Conservation (phyloP, 1,140 invertebrate species). For the Vollenhovia emeryi region DNA sequence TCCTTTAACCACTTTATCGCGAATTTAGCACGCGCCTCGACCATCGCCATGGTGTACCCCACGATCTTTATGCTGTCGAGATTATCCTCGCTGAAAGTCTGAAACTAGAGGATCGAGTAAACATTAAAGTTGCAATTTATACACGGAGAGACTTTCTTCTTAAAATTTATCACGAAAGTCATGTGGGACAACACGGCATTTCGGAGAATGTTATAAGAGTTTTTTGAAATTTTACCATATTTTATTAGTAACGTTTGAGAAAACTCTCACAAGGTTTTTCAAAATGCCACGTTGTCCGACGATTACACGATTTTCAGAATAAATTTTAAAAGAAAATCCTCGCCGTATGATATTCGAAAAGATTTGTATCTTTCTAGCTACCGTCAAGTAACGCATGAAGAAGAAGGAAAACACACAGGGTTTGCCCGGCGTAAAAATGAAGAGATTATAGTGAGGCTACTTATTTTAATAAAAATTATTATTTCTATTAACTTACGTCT, state of each 20-base stretch:
- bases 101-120: conserved; percentile 75
- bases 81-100: conserved; percentile 77
- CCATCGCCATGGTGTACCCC: conserved; percentile 77
- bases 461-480: not conserved
- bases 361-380: not conserved
- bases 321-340: too few species aligned
- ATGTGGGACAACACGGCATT: too few species aligned
- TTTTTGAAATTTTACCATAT: too few species aligned
- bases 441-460: not conserved
- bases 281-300: too few species aligned
- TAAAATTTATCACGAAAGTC: too few species aligned
- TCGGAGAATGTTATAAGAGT: too few species aligned
- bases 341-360: not conserved
- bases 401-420: not conserved
- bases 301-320: too few species aligned
- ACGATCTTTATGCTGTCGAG: conserved; percentile 78
- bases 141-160: too few species aligned
- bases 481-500: conserved; percentile 71
- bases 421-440: not conserved
- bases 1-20: conserved; percentile 77
- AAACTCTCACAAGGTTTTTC: too few species aligned
- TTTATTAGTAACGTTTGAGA: too few species aligned
- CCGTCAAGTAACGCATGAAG: not conserved
- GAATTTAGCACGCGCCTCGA: conserved; percentile 78
- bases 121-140: conserved; percentile 31